A percentile compares a stretch with the other conserved stretches of the same genome.
phyloP scores from a whole-genome alignment of 1,140 invertebrate genomes.

The Zaprionus gabonicus region DNA sequence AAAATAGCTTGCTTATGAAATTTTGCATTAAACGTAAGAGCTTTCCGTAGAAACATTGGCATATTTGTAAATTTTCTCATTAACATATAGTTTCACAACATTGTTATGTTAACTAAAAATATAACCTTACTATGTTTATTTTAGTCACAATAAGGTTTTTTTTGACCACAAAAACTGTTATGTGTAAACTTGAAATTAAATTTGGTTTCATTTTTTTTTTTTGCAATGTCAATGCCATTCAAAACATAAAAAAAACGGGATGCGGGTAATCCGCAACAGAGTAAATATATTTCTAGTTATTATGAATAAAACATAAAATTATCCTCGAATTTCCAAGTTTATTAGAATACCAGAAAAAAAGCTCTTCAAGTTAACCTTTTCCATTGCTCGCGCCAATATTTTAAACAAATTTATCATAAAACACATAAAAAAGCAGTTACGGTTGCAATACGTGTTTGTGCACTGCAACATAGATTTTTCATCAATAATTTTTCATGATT shows the following conservation, averaged over 20 bases:
- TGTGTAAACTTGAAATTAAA: neutral
- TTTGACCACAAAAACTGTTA: neutral
- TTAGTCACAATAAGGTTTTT: neutral
- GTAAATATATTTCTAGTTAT: too few species aligned
- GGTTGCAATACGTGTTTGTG: neutral
- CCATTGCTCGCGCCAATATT: too few species aligned
- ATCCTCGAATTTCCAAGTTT: too few species aligned
- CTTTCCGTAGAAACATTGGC: neutral
- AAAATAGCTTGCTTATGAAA: neutral
- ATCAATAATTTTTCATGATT: too few species aligned
- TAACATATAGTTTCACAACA: neutral
- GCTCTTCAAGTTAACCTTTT: too few species aligned
- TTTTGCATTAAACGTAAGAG: neutral
- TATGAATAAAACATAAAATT: too few species aligned
- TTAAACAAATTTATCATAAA: neutral
- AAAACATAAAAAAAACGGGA: too few species aligned
- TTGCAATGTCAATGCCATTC: too few species aligned
- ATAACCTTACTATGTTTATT: neutral
- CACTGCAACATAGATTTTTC: constrained; percentile 10
- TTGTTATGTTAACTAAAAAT: neutral
- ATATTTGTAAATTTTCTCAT: neutral
- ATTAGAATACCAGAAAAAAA: too few species aligned
- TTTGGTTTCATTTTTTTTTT: neutral
- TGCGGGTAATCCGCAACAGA: too few species aligned
- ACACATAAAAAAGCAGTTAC: constrained; percentile 10